Base-by-base conservation (phyloP, 2,888 invertebrate genomes). In the Leucophenga montana region DNA sequence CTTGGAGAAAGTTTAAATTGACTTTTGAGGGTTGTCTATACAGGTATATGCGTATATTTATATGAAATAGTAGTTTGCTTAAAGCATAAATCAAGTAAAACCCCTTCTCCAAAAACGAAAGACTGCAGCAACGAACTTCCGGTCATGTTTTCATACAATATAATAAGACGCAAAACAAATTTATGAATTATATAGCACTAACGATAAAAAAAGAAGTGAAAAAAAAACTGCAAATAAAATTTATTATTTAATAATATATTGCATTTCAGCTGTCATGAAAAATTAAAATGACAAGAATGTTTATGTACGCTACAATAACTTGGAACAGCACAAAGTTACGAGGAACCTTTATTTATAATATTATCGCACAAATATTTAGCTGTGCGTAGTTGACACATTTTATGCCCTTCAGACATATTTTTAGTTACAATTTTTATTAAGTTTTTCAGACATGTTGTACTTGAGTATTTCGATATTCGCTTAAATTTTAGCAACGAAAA, bases 191-290 rank as follows among this genome's bases (percentile, higher is more conserved):
- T 64, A 20, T 9, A 2, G 22, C 64, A 13, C 18, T 8, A 13
- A 67, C 66, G 16, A 66, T 66, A 57, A 31, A 65, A 31, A 65
- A 65, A 54, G 14, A 53, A 31, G 31, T 8, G 54, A 31, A 65
- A 31, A 65, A 65, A 50, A 53, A 31, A 66, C 39, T 11, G 9
- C 9, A 39, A 18, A 18, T 20, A n/a, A 59, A 20, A 44, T 22
- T 68, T 77, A 84, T 83, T 82, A 80, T 77, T 83, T 83, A 80
- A 83, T 84, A 77, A 80, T 80, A 73, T 61, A 59, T 67, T 61
- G 33, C 39, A 39, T 39, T 39, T 39, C 39, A 39, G 11, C 39
- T 39, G 39, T 39, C 75, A 75, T 78, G 72, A 73, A 69, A 76
- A 82, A 81, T 84, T 76, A 72, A 80, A 20, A 11, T 11, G 20